Conservation (phyloP, 2,888 invertebrate species). For the Lumbricus terrestris region DNA sequence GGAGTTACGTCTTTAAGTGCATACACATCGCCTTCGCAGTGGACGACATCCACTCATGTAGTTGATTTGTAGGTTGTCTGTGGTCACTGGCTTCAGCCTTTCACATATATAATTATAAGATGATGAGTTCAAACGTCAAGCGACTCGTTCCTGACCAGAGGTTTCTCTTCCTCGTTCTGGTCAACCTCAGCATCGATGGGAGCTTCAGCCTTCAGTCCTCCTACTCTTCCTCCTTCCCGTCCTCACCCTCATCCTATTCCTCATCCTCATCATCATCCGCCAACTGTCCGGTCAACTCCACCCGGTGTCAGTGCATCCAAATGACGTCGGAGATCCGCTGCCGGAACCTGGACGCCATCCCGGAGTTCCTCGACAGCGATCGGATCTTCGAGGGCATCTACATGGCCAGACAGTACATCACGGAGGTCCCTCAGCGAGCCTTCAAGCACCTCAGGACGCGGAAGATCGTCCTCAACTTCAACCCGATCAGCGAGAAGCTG, state of each 20-base stretch:
- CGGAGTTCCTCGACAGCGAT: conserved; percentile 28
- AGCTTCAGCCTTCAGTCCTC: background rate
- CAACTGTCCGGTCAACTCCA: background rate
- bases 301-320: background rate
- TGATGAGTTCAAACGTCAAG: background rate
- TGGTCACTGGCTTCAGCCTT: background rate
- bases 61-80: background rate
- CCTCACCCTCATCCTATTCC: background rate
- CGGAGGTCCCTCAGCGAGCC: conserved; percentile 29
- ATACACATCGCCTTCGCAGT: background rate
- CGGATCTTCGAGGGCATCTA: conserved; percentile 32
- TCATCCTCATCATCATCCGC: background rate
- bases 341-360: conserved; percentile 28
- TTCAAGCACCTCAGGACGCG: conserved; percentile 35
- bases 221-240: background rate
- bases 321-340: conserved; percentile 28
- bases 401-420: conserved; percentile 32
- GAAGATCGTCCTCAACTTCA: conserved; percentile 37
- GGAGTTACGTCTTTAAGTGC: no score
- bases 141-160: background rate
- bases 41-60: background rate
- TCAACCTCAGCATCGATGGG: background rate
- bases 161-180: background rate
- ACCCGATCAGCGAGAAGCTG: conserved; percentile 34
- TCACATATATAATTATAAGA: no score